A percentile compares a stretch with the other conserved stretches of the same genome.
Conservation (phyloP, 2,888 invertebrate species). For the Dolichopus griseipennis region DNA sequence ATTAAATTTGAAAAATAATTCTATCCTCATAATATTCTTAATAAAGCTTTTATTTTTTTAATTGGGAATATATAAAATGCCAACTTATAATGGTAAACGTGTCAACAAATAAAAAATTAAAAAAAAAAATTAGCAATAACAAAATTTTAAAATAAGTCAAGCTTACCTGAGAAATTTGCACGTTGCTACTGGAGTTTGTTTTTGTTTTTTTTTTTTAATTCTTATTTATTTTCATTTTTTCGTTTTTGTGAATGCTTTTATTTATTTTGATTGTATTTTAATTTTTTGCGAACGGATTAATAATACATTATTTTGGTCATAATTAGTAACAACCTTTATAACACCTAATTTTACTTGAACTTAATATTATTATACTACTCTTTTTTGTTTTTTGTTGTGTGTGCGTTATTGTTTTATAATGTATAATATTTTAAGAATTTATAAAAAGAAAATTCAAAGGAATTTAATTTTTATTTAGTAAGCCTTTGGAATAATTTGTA, state of each 20-base stretch:
- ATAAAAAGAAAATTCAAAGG: too few relatives aligned
- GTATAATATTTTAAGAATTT: too few relatives aligned
- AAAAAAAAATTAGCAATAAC: not conserved
- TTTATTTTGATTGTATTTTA: too few relatives aligned
- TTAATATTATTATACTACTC: not conserved
- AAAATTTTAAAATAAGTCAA: not conserved
- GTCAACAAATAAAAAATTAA: not conserved
- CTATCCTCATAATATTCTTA: not conserved
- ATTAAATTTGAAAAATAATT: not conserved
- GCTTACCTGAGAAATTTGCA: constrained; percentile 1
- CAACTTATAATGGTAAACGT: not conserved
- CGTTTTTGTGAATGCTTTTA: not conserved
- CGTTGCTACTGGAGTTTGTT: not conserved
- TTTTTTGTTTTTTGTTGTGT: too few relatives aligned
- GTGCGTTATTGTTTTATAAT: too few relatives aligned
- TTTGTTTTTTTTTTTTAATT: not conserved
- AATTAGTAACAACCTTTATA: not conserved
- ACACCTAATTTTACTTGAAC: not conserved
- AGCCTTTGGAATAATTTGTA: not conserved
- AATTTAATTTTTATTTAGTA: not conserved
- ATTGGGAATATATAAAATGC: not conserved
- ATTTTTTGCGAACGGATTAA: not conserved
- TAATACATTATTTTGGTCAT: not conserved
- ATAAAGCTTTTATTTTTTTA: too few relatives aligned
- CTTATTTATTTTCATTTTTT: not conserved